Evolutionary conservation across 2,797 vertebrate genomes (phyloP).

Genomic region (Pantherophis vulpinus): DNA sequence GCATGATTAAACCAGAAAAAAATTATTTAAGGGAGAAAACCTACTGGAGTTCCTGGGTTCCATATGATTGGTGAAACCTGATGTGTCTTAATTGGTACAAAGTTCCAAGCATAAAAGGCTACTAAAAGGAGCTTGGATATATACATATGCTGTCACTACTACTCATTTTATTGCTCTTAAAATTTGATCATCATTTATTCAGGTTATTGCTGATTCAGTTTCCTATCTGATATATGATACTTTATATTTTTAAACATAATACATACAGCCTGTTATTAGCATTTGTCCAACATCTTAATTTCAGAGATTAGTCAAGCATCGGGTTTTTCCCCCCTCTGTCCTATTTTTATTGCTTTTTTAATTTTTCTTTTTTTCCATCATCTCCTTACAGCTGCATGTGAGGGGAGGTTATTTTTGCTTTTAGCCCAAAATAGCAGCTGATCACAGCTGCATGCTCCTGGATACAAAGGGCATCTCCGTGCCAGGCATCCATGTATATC

Average conservation of each 20-base stretch:
- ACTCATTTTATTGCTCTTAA: background rate
- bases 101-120: background rate
- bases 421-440: conserved; percentile 11
- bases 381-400: conserved; percentile 5
- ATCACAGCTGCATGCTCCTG: conserved; percentile 23
- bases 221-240: background rate
- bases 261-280: background rate
- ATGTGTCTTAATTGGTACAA: background rate
- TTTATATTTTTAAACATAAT: background rate
- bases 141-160: background rate
- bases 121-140: background rate
- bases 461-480: conserved; percentile 20
- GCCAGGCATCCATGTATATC: conserved; percentile 18
- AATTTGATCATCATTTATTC: background rate
- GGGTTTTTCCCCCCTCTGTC: background rate
- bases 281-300: background rate
- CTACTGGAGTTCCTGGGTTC: background rate
- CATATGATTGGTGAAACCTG: background rate
- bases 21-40: background rate
- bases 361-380: background rate
- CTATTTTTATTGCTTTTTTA: background rate
- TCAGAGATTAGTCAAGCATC: background rate
- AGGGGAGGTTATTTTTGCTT: conserved; percentile 2
- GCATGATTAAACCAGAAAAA: background rate
- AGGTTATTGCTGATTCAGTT: background rate